Base-by-base conservation (phyloP, 2,888 invertebrate genomes). In the Limnephilus auricula region DNA sequence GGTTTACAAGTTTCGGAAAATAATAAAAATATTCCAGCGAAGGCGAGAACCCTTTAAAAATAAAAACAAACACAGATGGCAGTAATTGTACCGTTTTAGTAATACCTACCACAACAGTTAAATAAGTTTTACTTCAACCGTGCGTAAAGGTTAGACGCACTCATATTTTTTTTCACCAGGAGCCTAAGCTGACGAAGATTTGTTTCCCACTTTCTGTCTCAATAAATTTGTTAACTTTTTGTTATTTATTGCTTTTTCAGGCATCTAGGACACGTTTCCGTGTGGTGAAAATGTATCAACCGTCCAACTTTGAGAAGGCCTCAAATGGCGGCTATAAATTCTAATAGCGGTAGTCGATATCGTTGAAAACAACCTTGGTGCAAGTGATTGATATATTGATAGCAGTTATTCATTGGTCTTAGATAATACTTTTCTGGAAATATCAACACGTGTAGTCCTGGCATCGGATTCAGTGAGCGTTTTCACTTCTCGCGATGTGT, bases 331-430 rank as follows among this genome's bases (percentile, higher is more conserved):
- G 65, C 65, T 65, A n/a, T n/a, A 65, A 65, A 65, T 5, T 25
- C 65, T n/a, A 65, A n/a, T n/a, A 65, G 12, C 10, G 9, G 45
- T 50, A 50, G 12, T 50, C 45, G 65, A 65, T 65, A 65, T 65
- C 25, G 65, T 9, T 65, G 65, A 83, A n/a, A n/a, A 37, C 83
- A 83, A 18, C 83, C 83, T 83, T 83, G 83, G 5, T 83, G 37
- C 83, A 83, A 65, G 34, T 83, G 18, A 37, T n/a, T 37, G 83
- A 83, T 83, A 83, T 5, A 37, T n/a, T 37, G 83, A 83, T 83
- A 83, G 32, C n/a, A 9, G 37, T 37, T 32, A 83, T n/a, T 37
- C 83, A 37, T 34, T 30, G 85, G 50, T 85, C 34, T 30, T 30
- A 85, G 40, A 40, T 84, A 84, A 32, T 80, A 13, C 2, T 31